Evolutionary conservation across 2,797 vertebrate species (phyloP).

Genomic region (Karalla daura): DNA sequence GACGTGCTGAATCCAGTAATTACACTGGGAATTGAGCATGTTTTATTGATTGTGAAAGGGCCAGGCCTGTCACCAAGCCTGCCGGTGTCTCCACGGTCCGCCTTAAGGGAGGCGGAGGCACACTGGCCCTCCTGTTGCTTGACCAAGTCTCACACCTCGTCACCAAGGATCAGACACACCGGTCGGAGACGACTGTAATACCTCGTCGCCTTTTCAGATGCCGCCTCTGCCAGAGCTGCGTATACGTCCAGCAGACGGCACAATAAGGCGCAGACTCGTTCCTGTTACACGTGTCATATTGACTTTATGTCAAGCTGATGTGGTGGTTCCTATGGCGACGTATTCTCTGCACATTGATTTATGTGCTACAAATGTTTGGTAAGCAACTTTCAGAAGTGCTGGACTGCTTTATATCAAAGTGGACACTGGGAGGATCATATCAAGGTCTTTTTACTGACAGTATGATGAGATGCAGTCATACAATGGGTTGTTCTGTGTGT

Average conservation of each 20-base stretch:
- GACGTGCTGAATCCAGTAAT: slow-evolving; percentile 73
- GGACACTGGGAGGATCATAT: slow-evolving; percentile 51
- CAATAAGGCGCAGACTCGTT: slow-evolving; percentile 43
- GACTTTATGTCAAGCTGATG: slow-evolving; percentile 73
- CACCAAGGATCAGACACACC: slow-evolving; percentile 21
- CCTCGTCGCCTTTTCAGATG: slow-evolving; percentile 7
- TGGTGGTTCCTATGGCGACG: slow-evolving; percentile 68
- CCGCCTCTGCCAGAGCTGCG: background rate
- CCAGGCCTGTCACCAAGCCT: slow-evolving; percentile 74
- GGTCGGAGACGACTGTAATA: slow-evolving; percentile 16
- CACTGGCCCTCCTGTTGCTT: slow-evolving; percentile 51
- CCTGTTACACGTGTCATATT: slow-evolving; percentile 65
- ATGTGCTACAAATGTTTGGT: slow-evolving; percentile 68
- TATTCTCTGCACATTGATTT: slow-evolving; percentile 69
- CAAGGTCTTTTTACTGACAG: slow-evolving; percentile 47
- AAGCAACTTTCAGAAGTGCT: slow-evolving; percentile 75
- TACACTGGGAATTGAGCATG: slow-evolving; percentile 78
- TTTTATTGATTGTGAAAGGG: slow-evolving; percentile 84
- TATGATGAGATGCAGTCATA: slow-evolving; percentile 17
- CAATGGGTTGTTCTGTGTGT: background rate
- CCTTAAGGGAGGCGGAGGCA: slow-evolving; percentile 53
- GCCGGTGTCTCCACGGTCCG: slow-evolving; percentile 56
- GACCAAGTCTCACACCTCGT: slow-evolving; percentile 50
- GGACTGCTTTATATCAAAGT: slow-evolving; percentile 67
- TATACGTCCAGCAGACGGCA: slow-evolving; percentile 28